phyloP scores from a whole-genome alignment of 2,113 vertebrate species.

The Centrocercus urophasianus region DNA sequence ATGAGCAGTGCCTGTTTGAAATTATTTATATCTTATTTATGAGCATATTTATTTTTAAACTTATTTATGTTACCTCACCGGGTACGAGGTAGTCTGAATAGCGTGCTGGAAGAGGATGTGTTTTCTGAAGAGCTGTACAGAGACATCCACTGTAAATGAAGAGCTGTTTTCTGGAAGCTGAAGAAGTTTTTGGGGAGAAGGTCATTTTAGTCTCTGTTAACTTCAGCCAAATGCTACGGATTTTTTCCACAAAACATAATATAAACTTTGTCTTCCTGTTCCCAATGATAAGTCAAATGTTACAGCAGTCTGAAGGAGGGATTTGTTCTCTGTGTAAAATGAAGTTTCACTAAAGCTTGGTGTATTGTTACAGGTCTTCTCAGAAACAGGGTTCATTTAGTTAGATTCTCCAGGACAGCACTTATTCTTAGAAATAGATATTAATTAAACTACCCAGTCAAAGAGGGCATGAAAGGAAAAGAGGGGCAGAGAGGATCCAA shows the following conservation, averaged over 20 bases:
- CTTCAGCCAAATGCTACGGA: background rate
- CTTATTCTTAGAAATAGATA: constrained; percentile 43
- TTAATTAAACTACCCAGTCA: constrained; percentile 53
- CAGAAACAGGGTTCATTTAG: constrained; percentile 13
- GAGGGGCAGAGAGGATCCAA: background rate
- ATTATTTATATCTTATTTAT: background rate
- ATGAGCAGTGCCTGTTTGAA: background rate
- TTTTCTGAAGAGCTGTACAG: background rate
- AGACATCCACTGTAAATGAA: background rate
- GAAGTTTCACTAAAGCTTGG: background rate
- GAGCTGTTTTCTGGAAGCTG: constrained; percentile 6
- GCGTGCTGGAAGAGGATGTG: background rate
- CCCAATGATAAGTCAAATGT: background rate
- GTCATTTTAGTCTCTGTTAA: background rate
- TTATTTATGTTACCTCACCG: background rate
- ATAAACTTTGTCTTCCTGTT: constrained; percentile 18
- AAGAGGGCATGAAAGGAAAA: background rate
- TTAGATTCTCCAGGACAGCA: constrained; percentile 1
- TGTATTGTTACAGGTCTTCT: constrained; percentile 15
- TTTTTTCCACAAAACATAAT: constrained; percentile 25
- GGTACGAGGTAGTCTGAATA: background rate
- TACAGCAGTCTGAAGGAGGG: background rate
- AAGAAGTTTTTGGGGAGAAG: background rate
- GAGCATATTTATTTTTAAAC: background rate
- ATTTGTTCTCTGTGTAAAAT: background rate